Evolutionary conservation across 2,797 vertebrate genomes (phyloP).

Genomic region (Apodemus agrarius): DNA sequence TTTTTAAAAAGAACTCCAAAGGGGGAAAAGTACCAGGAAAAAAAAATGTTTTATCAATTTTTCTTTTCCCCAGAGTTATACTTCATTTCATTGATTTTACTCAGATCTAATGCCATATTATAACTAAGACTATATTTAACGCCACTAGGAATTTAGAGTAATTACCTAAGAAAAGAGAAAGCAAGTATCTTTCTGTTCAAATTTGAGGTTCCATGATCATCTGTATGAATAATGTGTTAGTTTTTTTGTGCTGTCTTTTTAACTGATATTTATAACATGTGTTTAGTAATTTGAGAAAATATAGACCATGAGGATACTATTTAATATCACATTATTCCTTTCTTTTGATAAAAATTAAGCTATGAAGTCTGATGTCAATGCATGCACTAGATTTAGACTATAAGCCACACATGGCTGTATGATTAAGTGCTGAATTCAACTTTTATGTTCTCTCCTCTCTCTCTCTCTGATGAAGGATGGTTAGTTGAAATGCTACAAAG

Average conservation of each 20-base stretch:
- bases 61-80: constrained; percentile 49
- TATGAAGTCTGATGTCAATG: constrained; percentile 14
- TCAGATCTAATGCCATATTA: constrained; percentile 51
- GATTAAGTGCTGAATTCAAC: not conserved
- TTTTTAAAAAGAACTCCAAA: constrained; percentile 44
- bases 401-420: not conserved
- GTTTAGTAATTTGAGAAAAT: constrained; percentile 48
- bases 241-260: constrained; percentile 41
- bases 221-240: not conserved
- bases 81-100: constrained; percentile 35
- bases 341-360: constrained; percentile 60
- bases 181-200: not conserved
- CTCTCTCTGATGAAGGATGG: not conserved
- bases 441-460: not conserved
- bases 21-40: not conserved
- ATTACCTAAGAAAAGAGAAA: constrained; percentile 27
- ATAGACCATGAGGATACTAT: constrained; percentile 23
- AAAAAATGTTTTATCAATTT: constrained; percentile 17
- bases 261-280: not conserved
- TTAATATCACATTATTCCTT: constrained; percentile 46
- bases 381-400: constrained; percentile 6
- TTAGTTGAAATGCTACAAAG: not conserved
- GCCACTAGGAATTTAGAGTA: not conserved
- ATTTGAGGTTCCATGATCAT: constrained; percentile 54
- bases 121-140: constrained; percentile 23